Percentiles rank a stretch among this genome's conserved stretches.
Evolutionary conservation across 1,140 invertebrate genomes (phyloP).

Genomic region (Ptiloglossa arizonensis): DNA sequence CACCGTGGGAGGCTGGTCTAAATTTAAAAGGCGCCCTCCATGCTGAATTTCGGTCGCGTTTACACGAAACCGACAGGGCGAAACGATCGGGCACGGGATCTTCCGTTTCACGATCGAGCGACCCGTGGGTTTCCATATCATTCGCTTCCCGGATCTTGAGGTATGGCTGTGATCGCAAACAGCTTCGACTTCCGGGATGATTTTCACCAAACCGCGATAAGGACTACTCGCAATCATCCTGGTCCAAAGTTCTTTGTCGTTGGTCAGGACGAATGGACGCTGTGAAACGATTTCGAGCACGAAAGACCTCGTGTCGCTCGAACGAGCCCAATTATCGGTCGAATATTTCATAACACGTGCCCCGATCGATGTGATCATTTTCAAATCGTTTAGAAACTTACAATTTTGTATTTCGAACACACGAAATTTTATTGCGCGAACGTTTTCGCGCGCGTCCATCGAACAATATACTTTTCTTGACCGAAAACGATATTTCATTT

Average conservation of each 20-base stretch:
- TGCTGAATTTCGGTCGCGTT: constrained; percentile 29
- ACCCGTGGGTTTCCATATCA: constrained; percentile 43
- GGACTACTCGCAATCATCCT: not conserved
- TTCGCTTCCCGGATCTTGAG: constrained; percentile 60
- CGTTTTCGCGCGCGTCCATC: no score
- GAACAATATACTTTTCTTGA: no score
- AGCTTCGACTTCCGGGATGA: constrained; percentile 44
- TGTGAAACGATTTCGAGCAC: not conserved
- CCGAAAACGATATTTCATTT: no score
- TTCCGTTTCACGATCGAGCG: constrained; percentile 22
- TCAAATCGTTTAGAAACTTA: no score
- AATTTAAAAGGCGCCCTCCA: constrained; percentile 56
- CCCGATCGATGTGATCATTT: no score
- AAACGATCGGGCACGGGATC: not conserved
- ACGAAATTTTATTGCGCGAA: no score
- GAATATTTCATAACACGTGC: no score
- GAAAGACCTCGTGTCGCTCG: not conserved
- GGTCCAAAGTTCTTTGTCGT: constrained; percentile 23
- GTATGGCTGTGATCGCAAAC: constrained; percentile 22
- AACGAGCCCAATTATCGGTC: not conserved
- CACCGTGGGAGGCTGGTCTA: constrained; percentile 59
- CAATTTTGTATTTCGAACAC: no score
- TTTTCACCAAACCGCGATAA: constrained; percentile 56
- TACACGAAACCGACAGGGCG: not conserved
- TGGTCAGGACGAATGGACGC: not conserved